Conservation (phyloP, 2,797 vertebrate species). For the Hozukius guyotensis region DNA sequence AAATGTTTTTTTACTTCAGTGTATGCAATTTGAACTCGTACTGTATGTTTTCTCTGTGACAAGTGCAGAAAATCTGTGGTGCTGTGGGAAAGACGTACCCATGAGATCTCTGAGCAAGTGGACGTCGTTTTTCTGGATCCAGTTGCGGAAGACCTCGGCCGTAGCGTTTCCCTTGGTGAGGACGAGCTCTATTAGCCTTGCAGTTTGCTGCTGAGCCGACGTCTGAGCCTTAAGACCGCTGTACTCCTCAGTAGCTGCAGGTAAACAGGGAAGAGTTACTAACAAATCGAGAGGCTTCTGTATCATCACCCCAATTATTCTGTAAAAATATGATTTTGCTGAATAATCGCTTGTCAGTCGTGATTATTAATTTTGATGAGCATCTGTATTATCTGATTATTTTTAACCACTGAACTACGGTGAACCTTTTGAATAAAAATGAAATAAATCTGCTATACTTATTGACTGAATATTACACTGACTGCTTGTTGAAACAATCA, state of each 20-base stretch:
- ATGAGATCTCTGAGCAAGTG: constrained; percentile 92
- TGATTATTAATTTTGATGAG: neutral
- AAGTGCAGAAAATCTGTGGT: neutral
- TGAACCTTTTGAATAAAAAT: neutral
- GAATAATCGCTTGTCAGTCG: neutral
- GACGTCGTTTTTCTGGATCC: constrained; percentile 92
- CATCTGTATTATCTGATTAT: neutral
- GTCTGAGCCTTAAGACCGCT: constrained; percentile 91
- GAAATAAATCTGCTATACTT: neutral
- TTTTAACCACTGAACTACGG: neutral
- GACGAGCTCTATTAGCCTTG: constrained; percentile 91
- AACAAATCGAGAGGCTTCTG: neutral
- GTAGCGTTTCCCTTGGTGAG: constrained; percentile 94
- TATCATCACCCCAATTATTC: neutral
- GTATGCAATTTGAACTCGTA: neutral
- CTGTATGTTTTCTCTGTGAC: neutral
- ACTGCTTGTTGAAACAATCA: neutral
- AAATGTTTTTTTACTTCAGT: neutral
- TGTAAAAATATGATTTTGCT: neutral
- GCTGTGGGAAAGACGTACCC: constrained; percentile 74
- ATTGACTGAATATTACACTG: neutral
- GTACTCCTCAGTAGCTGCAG: constrained; percentile 83
- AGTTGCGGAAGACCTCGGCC: constrained; percentile 92
- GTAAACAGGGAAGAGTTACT: neutral
- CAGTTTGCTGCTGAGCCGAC: constrained; percentile 90